These are phyloP conservation scores for Trematocara macrostoma DNA, from an alignment of 2,113 vertebrate species.

Conservation along the genomic window DNA sequence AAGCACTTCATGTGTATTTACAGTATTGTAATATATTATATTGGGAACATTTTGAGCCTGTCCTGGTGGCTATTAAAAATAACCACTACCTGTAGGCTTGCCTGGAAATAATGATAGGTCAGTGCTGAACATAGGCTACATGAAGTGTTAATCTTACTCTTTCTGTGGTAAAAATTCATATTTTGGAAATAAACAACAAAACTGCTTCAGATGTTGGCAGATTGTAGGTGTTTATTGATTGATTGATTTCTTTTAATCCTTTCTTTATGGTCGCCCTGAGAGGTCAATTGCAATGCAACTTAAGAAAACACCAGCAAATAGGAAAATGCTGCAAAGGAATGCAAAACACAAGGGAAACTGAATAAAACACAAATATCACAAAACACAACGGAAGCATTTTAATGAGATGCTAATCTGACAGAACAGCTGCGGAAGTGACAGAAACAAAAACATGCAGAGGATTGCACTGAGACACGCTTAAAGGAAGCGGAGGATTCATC, in stretches of 20 bases:
- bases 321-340: not conserved
- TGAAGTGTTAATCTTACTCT: not conserved
- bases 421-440: not conserved
- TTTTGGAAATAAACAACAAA: not conserved
- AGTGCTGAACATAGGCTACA: not conserved
- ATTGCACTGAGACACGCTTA: not conserved
- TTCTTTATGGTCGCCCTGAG: not conserved
- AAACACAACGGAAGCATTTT: not conserved
- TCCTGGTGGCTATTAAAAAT: not conserved
- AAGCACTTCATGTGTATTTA: conserved; percentile 10
- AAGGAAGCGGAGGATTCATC: not conserved
- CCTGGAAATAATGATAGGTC: not conserved
- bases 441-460: not conserved
- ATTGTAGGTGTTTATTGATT: not conserved
- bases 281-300: not conserved
- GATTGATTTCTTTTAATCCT: not conserved
- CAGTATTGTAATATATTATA: not conserved
- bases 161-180: not conserved
- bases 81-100: not conserved
- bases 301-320: not conserved
- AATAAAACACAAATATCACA: not conserved
- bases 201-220: not conserved
- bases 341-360: not conserved
- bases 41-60: not conserved
- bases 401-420: not conserved